phyloP scores from a whole-genome alignment of 1,140 invertebrate genomes.

The Euschistus heros region DNA sequence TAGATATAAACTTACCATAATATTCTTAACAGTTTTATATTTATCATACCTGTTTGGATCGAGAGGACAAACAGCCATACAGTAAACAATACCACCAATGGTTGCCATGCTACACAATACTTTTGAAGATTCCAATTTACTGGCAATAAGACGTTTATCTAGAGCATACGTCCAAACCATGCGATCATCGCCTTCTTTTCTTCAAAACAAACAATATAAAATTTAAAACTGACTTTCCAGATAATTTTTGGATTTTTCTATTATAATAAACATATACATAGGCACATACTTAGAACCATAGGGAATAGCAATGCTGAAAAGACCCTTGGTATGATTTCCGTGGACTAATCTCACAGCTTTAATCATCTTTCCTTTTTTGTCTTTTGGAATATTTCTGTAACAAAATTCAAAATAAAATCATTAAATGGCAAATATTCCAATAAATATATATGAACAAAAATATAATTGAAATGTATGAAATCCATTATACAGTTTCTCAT shows the following conservation, averaged over 20 bases:
- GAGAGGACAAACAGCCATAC: constrained; percentile 51
- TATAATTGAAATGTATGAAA: no score
- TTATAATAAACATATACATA: not conserved
- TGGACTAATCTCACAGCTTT: constrained; percentile 37
- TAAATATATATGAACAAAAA: no score
- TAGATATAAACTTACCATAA: no score
- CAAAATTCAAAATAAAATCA: not conserved
- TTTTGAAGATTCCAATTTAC: constrained; percentile 37
- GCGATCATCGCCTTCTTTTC: constrained; percentile 26
- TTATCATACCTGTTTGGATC: constrained; percentile 49
- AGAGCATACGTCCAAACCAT: constrained; percentile 49
- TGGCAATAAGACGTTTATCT: constrained; percentile 51
- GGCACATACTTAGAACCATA: not conserved
- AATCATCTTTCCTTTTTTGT: constrained; percentile 32
- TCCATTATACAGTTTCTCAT: no score
- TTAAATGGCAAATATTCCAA: not conserved
- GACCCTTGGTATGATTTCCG: constrained; percentile 38
- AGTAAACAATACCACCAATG: constrained; percentile 54
- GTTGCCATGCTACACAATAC: constrained; percentile 33
- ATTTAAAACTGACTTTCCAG: constrained; percentile 4
- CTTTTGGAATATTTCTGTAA: constrained; percentile 9
- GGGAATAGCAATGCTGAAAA: constrained; percentile 40
- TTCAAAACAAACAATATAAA: constrained; percentile 17
- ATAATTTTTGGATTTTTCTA: no score
- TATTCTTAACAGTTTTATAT: no score